Evolutionary conservation across 1,140 invertebrate genomes (phyloP), one percentile per base, ranked within the genome.

Genomic region (Notospermus geniculatus): DNA sequence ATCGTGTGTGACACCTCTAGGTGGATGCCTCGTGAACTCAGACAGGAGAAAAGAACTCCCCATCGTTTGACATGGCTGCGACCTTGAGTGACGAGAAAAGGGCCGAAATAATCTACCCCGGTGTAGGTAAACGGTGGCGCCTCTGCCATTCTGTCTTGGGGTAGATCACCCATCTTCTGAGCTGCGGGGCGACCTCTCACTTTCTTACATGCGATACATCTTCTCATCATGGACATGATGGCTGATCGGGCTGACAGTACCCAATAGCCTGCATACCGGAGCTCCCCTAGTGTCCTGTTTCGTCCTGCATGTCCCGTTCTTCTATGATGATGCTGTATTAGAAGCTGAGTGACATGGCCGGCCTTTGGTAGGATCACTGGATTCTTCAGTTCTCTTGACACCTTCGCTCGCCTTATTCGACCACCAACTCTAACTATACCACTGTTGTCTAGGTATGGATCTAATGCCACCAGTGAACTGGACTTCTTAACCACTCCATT

Each of bases 261-360:
- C 64, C 60, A 66, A 32, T 28, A 63, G 17, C 60, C 61, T 32
- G 23, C 29, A 13, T 60, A 66, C 45, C 64, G 39, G 27, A 66
- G 22, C 22, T 59, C 27, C 27, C 57, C 57, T 1, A 59, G 1
- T 11, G 64, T 32, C 22, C 7, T 55, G 25, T 19, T 19, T 7
- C 46, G n/a, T 50, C 46, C 46, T 5, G 46, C 4, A 50, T 50
- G 46, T 50, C 46, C 46, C 32, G 32, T 36, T 13, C 32, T 36
- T 36, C 13, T 4, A 36, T 36, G 32, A 36, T 36, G 13, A 13
- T 36, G 32, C 32, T 36, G 32, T 4, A 36, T 36, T 13, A 36
- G 32, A 7, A 36, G 32, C 13, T 36, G 46, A n/a, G n/a, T n/a
- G 4, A 50, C n/a, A 9, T 50, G 25, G 4, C n/a, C n/a, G 5